phyloP scores from a whole-genome alignment of 2,888 invertebrate genomes.

The Protonemura montana region DNA sequence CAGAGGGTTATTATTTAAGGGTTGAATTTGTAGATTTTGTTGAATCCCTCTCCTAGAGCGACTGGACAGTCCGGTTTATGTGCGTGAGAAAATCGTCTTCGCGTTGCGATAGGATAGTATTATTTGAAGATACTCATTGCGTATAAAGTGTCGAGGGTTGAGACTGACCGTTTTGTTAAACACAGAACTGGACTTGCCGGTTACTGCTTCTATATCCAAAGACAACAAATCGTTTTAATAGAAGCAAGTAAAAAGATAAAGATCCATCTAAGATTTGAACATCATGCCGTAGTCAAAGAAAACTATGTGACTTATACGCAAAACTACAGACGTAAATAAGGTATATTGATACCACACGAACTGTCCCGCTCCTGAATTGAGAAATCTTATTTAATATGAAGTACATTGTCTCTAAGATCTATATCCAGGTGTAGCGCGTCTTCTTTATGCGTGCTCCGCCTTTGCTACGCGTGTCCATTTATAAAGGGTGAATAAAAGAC shows the following conservation, averaged over 20 bases:
- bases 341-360: neutral
- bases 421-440: neutral
- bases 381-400: neutral
- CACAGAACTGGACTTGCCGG: constrained; percentile 33
- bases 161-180: constrained; percentile 26
- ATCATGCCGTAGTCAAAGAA: neutral
- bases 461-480: constrained; percentile 21
- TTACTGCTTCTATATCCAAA: neutral
- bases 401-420: neutral
- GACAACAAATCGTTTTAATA: constrained; percentile 13
- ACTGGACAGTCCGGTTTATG: constrained; percentile 39
- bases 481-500: neutral
- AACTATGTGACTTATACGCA: too few species aligned
- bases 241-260: neutral
- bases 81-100: constrained; percentile 37
- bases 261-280: neutral
- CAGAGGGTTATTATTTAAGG: constrained; percentile 35
- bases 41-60: constrained; percentile 18
- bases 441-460: neutral
- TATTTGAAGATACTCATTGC: constrained; percentile 17
- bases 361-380: neutral
- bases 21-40: constrained; percentile 33
- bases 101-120: neutral
- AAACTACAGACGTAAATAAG: too few species aligned
- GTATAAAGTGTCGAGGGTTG: constrained; percentile 24